phyloP scores from a whole-genome alignment of 2,797 vertebrate species.

The Muscicapa comitata region DNA sequence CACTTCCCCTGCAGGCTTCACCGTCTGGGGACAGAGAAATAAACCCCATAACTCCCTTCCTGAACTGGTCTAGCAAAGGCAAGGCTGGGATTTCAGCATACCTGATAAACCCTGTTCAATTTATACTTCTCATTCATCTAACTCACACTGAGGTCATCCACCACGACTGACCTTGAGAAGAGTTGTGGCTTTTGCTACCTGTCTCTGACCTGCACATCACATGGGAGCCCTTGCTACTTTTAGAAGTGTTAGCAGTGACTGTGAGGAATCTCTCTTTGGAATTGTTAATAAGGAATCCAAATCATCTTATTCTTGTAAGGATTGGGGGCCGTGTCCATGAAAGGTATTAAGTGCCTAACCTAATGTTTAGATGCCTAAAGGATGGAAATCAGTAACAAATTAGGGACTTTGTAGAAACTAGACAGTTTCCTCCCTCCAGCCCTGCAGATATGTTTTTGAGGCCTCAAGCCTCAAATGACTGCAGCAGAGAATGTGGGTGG shows the following conservation, averaged over 20 bases:
- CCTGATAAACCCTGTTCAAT: background rate
- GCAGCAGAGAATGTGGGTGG: background rate
- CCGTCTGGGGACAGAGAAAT: background rate
- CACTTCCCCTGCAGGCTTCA: background rate
- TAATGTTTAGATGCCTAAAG: background rate
- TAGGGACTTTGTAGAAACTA: background rate
- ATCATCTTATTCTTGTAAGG: background rate
- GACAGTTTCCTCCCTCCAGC: background rate
- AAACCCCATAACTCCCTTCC: background rate
- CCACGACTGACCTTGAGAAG: fast-evolving
- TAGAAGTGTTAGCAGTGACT: background rate
- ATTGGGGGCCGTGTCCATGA: background rate
- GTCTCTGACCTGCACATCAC: background rate
- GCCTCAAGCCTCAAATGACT: background rate
- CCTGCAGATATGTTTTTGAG: background rate
- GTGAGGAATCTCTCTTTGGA: background rate
- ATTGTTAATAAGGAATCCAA: background rate
- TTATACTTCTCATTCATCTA: background rate
- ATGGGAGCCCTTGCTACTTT: background rate
- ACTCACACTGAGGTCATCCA: background rate
- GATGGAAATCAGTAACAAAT: background rate
- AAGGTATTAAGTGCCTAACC: background rate
- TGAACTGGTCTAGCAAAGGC: background rate
- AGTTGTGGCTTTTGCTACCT: background rate
- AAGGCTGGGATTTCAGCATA: background rate